Percentiles rank a stretch among this genome's conserved stretches.
Conservation (phyloP, 2,113 vertebrate genomes). For the Thunnus thynnus region DNA sequence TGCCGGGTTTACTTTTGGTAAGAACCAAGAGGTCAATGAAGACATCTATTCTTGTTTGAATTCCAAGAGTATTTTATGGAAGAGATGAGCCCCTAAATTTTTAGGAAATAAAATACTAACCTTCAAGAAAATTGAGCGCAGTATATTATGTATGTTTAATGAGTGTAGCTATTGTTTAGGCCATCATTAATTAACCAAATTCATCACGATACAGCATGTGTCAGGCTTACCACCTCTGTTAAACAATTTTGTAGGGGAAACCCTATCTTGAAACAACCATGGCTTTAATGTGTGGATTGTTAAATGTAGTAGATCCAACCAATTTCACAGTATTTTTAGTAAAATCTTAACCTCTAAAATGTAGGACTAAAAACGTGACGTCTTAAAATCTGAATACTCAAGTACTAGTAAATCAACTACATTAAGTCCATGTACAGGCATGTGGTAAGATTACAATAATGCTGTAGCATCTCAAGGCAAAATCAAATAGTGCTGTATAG, state of each 20-base stretch:
- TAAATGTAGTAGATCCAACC: too few species aligned
- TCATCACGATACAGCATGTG: not conserved
- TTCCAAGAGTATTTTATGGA: too few species aligned
- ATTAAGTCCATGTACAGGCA: not conserved
- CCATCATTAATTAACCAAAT: not conserved
- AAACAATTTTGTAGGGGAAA: not conserved
- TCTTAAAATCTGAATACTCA: not conserved
- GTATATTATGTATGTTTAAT: not conserved
- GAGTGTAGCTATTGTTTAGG: not conserved
- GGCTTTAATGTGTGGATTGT: too few species aligned
- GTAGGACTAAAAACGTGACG: not conserved
- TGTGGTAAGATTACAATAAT: not conserved
- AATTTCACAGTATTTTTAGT: too few species aligned
- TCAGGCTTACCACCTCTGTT: not conserved
- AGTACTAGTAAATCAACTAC: not conserved
- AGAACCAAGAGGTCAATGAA: not conserved
- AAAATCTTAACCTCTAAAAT: not conserved
- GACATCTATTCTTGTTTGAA: too few species aligned
- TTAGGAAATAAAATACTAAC: too few species aligned
- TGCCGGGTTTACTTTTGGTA: not conserved
- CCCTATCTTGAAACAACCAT: too few species aligned
- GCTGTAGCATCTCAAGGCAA: not conserved
- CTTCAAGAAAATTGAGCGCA: too few species aligned
- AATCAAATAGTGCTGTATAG: not conserved
- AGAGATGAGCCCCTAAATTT: too few species aligned